Evolutionary conservation across 2,797 vertebrate species (phyloP).

Genomic region (Acanthopagrus latus): DNA sequence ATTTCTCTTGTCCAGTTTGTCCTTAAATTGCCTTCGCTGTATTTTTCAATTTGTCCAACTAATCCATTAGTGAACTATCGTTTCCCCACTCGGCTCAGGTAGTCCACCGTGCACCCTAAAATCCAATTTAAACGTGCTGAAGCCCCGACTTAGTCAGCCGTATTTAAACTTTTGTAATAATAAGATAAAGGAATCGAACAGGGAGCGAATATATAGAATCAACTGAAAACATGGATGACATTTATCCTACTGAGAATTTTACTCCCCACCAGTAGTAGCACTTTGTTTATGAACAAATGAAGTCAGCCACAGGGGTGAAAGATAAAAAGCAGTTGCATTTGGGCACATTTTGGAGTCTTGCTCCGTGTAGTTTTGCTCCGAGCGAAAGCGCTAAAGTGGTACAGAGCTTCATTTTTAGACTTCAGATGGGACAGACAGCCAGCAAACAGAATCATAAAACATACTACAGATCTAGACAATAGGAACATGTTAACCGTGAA

Average conservation of each 20-base stretch:
- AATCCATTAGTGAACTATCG: conserved; percentile 48
- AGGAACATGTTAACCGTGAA: conserved; percentile 23
- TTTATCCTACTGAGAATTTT: conserved; percentile 33
- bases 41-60: conserved; percentile 53
- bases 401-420: conserved; percentile 37
- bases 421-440: conserved; percentile 45
- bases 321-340: conserved; percentile 58
- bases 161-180: conserved; percentile 23
- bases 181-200: conserved; percentile 20
- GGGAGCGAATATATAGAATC: conserved; percentile 23
- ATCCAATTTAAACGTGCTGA: conserved; percentile 44
- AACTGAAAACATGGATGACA: conserved; percentile 27
- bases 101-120: conserved; percentile 20
- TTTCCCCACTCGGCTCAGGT: conserved; percentile 41
- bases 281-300: conserved; percentile 55
- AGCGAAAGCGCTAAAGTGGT: conserved; percentile 54
- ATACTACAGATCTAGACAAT: conserved; percentile 28
- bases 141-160: conserved; percentile 14
- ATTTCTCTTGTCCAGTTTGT: conserved; percentile 41
- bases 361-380: conserved; percentile 32
- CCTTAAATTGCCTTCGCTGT: conserved; percentile 44
- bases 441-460: conserved; percentile 29
- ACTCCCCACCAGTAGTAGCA: conserved; percentile 15
- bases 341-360: conserved; percentile 47
- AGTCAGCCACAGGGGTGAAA: conserved; percentile 46